Percentiles rank a stretch among this genome's conserved stretches.
Conservation (phyloP, 2,113 vertebrate species). For the Pipra filicauda region DNA sequence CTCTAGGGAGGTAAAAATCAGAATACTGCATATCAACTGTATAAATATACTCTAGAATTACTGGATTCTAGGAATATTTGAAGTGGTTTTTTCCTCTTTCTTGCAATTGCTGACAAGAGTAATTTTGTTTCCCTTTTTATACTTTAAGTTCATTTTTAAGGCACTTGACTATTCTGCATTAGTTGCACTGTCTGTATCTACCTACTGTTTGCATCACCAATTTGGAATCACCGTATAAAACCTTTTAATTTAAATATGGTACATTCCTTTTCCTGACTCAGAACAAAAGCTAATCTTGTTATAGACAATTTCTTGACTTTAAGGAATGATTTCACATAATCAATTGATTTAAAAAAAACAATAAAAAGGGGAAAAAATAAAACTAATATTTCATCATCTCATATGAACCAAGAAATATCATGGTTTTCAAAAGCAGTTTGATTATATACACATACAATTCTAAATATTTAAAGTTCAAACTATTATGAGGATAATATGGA, state of each 20-base stretch:
- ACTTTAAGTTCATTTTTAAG: constrained; percentile 39
- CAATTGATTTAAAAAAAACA: background rate
- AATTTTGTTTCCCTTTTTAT: background rate
- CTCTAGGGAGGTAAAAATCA: background rate
- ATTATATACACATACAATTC: background rate
- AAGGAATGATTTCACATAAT: background rate
- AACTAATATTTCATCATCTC: background rate
- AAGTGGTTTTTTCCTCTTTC: background rate
- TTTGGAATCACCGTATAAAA: background rate
- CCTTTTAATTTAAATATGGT: background rate
- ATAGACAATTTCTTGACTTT: background rate
- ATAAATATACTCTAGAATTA: constrained; percentile 42
- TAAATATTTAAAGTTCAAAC: background rate
- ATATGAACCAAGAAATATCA: background rate
- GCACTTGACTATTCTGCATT: constrained; percentile 20
- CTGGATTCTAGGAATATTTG: background rate
- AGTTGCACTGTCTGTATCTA: background rate
- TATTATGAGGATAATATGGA: background rate
- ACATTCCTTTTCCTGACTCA: background rate
- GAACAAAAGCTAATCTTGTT: background rate
- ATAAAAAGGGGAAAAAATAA: background rate
- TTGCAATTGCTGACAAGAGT: background rate
- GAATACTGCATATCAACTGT: constrained; percentile 43
- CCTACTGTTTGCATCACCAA: background rate
- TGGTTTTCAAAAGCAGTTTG: background rate